Evolutionary conservation across 92 coral and sea anemone genomes (phyloP).

Genomic region (Isaurus tuberculatus): DNA sequence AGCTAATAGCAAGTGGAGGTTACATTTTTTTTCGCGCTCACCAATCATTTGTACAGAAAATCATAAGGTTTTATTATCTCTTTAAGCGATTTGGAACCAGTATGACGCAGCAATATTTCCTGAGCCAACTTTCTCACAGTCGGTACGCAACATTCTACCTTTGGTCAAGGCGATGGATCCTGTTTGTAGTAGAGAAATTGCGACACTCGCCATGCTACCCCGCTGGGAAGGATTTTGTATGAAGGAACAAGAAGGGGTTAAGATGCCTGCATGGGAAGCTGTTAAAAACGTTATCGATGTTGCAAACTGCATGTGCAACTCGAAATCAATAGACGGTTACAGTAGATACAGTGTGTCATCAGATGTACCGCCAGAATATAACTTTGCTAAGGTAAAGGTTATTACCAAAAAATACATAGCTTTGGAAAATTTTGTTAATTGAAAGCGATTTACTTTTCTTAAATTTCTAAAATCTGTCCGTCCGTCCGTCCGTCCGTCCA

Average conservation of each 20-base stretch:
- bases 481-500: no score
- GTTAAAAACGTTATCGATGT: neutral
- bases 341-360: no score
- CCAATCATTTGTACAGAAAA: neutral
- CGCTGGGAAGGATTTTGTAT: slow-evolving; percentile 41
- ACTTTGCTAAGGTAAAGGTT: no score
- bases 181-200: slow-evolving; percentile 14
- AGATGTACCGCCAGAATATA: no score
- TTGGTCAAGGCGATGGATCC: neutral
- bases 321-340: neutral
- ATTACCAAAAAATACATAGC: no score
- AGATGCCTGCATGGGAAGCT: slow-evolving; percentile 22
- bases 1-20: no score
- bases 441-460: no score
- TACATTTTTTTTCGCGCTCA: no score
- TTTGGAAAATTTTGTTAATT: no score
- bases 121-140: neutral
- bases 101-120: slow-evolving; percentile 38
- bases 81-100: slow-evolving; percentile 20
- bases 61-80: neutral
- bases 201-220: slow-evolving; percentile 24
- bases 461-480: no score
- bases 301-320: slow-evolving; percentile 1
- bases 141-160: neutral
- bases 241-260: slow-evolving; percentile 7